Evolutionary conservation across 1,140 invertebrate genomes (phyloP).

Genomic region (Proctacanthus coquilletti): DNA sequence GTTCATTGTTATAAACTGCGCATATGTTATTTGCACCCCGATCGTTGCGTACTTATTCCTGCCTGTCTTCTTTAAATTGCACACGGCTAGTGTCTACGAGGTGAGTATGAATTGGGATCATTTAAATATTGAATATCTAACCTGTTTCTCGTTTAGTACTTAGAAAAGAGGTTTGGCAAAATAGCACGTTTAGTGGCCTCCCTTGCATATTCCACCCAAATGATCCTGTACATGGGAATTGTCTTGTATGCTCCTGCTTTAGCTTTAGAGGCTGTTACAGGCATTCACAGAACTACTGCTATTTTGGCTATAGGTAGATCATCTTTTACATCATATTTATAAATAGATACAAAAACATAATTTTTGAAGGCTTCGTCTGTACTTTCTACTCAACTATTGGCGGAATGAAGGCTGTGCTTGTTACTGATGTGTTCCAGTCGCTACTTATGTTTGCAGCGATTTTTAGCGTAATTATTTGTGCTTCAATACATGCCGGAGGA

Average conservation of each 20-base stretch:
- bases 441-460: constrained; percentile 60
- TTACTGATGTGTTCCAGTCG: constrained; percentile 74
- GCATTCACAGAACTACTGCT: constrained; percentile 50
- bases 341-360: neutral
- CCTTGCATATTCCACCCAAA: constrained; percentile 61
- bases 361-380: constrained; percentile 45
- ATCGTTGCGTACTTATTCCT: constrained; percentile 66
- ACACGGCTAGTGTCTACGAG: constrained; percentile 77
- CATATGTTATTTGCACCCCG: constrained; percentile 66
- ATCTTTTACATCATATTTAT: no score
- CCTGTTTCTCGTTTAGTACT: constrained; percentile 45
- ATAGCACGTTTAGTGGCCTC: constrained; percentile 51
- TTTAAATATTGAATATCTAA: neutral
- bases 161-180: constrained; percentile 66
- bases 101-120: constrained; percentile 1
- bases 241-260: constrained; percentile 85
- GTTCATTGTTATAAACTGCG: constrained; percentile 68
- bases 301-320: constrained; percentile 58
- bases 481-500: constrained; percentile 44
- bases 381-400: constrained; percentile 77
- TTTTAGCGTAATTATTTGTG: constrained; percentile 59
- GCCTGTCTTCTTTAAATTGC: constrained; percentile 76
- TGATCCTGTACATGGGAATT: constrained; percentile 83
- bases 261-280: constrained; percentile 74
- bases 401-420: constrained; percentile 78